phyloP scores from a whole-genome alignment of 2,113 vertebrate species.

The Pan paniscus region DNA sequence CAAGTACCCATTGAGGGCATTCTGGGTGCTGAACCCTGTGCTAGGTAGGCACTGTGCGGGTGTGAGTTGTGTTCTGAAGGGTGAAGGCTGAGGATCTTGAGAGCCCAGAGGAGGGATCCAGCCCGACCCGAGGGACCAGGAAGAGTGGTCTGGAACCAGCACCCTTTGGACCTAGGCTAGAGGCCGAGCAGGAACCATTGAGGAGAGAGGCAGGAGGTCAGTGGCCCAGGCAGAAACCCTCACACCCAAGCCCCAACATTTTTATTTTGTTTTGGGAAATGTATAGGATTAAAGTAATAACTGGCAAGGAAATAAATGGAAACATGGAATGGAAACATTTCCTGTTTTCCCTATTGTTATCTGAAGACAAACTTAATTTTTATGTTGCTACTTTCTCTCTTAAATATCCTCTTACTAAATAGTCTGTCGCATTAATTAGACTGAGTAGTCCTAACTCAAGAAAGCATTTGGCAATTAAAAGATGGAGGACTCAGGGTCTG shows the following conservation, averaged over 20 bases:
- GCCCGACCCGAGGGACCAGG: background rate
- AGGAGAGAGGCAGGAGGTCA: background rate
- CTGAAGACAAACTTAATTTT: background rate
- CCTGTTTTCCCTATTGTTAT: background rate
- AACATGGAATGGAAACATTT: background rate
- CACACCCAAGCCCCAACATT: background rate
- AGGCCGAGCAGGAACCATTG: background rate
- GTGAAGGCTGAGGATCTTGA: background rate
- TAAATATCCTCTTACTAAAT: background rate
- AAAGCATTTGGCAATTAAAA: background rate
- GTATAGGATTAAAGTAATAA: background rate
- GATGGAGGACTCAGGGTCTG: fast-evolving
- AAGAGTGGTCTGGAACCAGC: background rate
- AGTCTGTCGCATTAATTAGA: background rate
- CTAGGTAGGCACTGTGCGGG: background rate
- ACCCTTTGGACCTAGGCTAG: background rate
- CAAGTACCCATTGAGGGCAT: background rate
- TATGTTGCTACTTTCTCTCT: background rate
- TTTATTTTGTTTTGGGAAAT: background rate
- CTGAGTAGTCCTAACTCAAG: background rate
- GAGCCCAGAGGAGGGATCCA: background rate
- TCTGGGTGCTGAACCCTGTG: background rate
- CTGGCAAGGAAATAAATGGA: background rate
- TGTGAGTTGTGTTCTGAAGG: too few relatives aligned
- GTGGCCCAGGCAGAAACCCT: background rate